phyloP scores from a whole-genome alignment of 2,888 invertebrate genomes.

The Drosophila emarginata region DNA sequence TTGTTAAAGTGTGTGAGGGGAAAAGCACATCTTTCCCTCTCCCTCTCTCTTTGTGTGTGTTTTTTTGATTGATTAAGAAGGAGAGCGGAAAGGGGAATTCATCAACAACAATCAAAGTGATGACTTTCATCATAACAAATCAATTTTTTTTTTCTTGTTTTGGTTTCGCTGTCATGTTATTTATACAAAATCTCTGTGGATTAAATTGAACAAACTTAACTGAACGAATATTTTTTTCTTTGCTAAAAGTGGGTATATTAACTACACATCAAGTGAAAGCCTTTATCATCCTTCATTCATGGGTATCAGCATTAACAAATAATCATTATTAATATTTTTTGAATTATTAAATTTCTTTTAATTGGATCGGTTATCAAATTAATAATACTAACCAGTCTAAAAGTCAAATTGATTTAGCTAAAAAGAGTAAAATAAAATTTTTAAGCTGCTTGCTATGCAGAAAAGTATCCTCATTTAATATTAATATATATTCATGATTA shows the following conservation, averaged over 20 bases:
- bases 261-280: too few relatives aligned
- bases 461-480: too few relatives aligned
- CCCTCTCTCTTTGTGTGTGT: constrained; percentile 10
- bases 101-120: constrained; percentile 21
- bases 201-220: neutral
- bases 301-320: too few relatives aligned
- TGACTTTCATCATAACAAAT: constrained; percentile 61
- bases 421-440: too few relatives aligned
- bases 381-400: too few relatives aligned
- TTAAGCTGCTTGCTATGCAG: too few relatives aligned
- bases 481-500: too few relatives aligned
- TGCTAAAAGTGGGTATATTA: neutral
- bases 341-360: too few relatives aligned
- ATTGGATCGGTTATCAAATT: too few relatives aligned
- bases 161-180: constrained; percentile 16
- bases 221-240: neutral
- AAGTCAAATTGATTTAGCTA: too few relatives aligned
- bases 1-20: neutral
- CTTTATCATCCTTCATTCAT: too few relatives aligned
- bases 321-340: too few relatives aligned
- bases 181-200: constrained; percentile 1
- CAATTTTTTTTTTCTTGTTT: constrained; percentile 51
- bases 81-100: neutral
- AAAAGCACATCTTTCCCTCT: constrained; percentile 1
- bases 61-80: neutral